Percentiles rank a stretch among this genome's conserved stretches.
These are phyloP conservation scores for Notamacropus eugenii DNA, from an alignment of 2,797 vertebrate genomes.

Conservation along the genomic window DNA sequence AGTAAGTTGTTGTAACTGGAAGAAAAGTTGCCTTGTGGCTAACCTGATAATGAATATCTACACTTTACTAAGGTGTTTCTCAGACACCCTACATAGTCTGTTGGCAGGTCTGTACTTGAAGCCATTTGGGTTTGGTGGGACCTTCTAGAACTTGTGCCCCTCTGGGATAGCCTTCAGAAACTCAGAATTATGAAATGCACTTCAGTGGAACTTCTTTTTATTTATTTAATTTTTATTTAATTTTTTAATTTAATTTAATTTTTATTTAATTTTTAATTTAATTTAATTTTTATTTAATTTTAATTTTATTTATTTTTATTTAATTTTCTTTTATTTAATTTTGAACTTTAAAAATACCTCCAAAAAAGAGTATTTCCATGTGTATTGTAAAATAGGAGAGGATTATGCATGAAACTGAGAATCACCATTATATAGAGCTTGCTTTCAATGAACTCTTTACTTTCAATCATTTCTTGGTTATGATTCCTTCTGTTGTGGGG, in stretches of 20 bases:
- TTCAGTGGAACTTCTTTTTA: background rate
- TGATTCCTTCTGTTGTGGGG: background rate
- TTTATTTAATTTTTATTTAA: too few relatives aligned
- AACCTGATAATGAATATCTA: background rate
- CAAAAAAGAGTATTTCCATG: background rate
- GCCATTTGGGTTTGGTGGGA: too few relatives aligned
- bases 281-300: too few relatives aligned
- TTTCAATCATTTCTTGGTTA: background rate
- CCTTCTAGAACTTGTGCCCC: too few relatives aligned
- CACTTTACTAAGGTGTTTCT: background rate
- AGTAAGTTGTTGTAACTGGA: background rate
- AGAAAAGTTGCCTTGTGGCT: background rate
- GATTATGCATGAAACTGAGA: too few relatives aligned
- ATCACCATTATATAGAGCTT: too few relatives aligned
- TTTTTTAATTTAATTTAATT: too few relatives aligned
- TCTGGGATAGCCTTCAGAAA: background rate
- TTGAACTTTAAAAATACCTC: background rate
- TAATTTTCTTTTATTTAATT: background rate
- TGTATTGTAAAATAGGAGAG: too few relatives aligned
- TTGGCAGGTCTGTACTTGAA: too few relatives aligned
- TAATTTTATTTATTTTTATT: too few relatives aligned
- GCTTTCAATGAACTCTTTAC: background rate
- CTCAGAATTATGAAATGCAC: background rate
- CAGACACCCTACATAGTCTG: too few relatives aligned
- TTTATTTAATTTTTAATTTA: too few relatives aligned